Evolutionary conservation across 2,797 vertebrate genomes (phyloP).

Genomic region (Melanotaenia maccullochi): DNA sequence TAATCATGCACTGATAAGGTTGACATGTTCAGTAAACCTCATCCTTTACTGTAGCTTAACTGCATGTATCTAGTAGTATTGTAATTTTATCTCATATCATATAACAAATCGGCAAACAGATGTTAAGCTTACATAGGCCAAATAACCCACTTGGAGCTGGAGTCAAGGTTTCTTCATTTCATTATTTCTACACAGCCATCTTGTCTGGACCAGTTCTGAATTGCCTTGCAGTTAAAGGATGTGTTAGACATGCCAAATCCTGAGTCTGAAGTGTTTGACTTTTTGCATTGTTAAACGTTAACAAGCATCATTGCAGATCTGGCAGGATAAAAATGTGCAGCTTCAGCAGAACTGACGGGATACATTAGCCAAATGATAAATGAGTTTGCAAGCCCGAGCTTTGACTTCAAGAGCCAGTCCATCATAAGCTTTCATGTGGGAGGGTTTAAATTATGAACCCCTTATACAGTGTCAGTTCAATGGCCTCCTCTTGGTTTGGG

Average conservation of each 20-base stretch:
- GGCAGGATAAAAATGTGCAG: background rate
- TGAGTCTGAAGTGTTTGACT: background rate
- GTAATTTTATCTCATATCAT: background rate
- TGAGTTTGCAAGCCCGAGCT: background rate
- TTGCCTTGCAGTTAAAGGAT: background rate
- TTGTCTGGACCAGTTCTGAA: constrained; percentile 7
- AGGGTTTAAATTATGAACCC: background rate
- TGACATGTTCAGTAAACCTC: background rate
- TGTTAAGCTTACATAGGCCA: background rate
- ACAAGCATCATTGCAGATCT: background rate
- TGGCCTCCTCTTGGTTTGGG: background rate
- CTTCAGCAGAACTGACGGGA: background rate
- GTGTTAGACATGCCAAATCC: background rate
- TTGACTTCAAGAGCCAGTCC: constrained; percentile 1
- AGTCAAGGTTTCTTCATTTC: background rate
- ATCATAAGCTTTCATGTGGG: background rate
- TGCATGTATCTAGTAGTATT: background rate
- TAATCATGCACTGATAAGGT: background rate
- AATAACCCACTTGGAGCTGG: background rate
- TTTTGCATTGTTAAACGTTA: background rate
- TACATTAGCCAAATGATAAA: background rate
- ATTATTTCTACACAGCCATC: background rate
- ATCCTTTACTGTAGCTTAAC: background rate
- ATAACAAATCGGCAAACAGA: background rate
- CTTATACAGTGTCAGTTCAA: constrained; percentile 4